Evolutionary conservation across 2,113 vertebrate genomes (phyloP).

Genomic region (Thunnus thynnus): DNA sequence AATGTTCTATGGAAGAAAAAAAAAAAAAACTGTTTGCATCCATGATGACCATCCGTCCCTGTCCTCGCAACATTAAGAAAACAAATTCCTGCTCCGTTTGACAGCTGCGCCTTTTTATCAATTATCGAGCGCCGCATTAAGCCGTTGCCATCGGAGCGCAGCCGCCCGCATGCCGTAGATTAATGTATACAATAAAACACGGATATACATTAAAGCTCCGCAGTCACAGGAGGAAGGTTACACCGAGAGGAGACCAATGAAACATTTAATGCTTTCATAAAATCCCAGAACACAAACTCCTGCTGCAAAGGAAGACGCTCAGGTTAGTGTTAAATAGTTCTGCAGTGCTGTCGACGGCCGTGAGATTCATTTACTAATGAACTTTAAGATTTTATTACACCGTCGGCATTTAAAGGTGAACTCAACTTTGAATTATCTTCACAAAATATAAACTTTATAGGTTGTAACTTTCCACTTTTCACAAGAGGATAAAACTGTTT

Average conservation of each 20-base stretch:
- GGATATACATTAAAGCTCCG: slow-evolving; percentile 6
- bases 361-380: too few species aligned
- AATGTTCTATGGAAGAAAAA: slow-evolving; percentile 63
- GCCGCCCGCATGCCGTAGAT: slow-evolving; percentile 37
- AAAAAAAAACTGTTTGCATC: slow-evolving; percentile 71
- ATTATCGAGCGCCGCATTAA: slow-evolving; percentile 81
- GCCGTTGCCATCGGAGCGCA: slow-evolving; percentile 48
- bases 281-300: neutral
- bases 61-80: slow-evolving; percentile 81
- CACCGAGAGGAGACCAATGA: neutral
- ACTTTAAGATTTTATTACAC: too few species aligned
- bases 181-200: slow-evolving; percentile 58
- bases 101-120: slow-evolving; percentile 78
- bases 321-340: neutral
- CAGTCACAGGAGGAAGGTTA: neutral
- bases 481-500: too few species aligned
- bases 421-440: too few species aligned
- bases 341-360: neutral
- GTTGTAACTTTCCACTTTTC: too few species aligned
- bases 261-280: slow-evolving; percentile 30
- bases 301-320: too few species aligned
- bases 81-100: slow-evolving; percentile 71
- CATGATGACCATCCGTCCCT: slow-evolving; percentile 68
- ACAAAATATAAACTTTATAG: too few species aligned
- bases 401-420: neutral